Conservation (phyloP, 2,113 vertebrate genomes). For the Chrysemys picta region DNA sequence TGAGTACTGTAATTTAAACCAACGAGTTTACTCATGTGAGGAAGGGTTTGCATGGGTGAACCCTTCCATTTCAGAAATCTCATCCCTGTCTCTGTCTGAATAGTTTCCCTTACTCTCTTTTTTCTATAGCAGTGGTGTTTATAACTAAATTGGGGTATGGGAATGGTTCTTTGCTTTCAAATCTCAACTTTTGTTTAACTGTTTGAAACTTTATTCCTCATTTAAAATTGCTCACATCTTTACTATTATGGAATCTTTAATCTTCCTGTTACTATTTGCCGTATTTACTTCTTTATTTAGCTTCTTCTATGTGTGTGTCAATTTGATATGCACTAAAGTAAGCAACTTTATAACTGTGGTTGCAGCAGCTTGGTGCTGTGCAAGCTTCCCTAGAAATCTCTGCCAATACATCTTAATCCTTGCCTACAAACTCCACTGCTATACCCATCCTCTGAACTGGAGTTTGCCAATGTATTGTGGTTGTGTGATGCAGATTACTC, state of each 20-base stretch:
- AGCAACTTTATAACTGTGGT: not conserved
- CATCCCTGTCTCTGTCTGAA: not conserved
- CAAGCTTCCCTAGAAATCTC: not conserved
- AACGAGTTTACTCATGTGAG: not conserved
- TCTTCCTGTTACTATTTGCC: accelerated
- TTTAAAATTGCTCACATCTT: not conserved
- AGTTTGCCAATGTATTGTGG: not conserved
- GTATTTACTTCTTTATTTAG: not conserved
- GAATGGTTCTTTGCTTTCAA: not conserved
- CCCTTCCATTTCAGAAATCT: not conserved
- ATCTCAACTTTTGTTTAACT: not conserved
- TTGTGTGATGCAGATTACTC: not conserved
- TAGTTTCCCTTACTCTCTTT: not conserved
- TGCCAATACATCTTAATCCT: not conserved
- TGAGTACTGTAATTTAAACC: not conserved
- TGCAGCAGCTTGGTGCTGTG: not conserved
- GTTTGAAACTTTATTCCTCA: not conserved
- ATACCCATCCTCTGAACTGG: not conserved
- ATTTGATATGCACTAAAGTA: not conserved
- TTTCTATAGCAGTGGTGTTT: not conserved
- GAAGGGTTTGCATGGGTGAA: not conserved
- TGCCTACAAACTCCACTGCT: not conserved
- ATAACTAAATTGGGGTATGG: not conserved
- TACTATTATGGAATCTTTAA: not conserved
- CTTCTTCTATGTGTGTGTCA: not conserved